These are phyloP conservation scores for Trialeurodes vaporariorum DNA, from an alignment of 1,140 invertebrate species.

Conservation along the genomic window DNA sequence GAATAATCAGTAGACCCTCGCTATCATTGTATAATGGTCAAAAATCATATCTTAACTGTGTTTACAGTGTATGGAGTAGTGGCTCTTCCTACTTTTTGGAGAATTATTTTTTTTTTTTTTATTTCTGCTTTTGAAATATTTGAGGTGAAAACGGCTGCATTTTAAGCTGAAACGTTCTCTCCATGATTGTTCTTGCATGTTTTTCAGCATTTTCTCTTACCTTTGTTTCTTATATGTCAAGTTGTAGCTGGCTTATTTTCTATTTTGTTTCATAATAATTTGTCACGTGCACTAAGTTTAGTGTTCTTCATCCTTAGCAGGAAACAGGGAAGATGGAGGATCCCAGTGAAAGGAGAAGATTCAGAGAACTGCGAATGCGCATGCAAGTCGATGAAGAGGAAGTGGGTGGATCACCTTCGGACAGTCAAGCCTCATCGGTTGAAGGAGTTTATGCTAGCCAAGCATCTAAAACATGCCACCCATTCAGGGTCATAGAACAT, in stretches of 20 bases:
- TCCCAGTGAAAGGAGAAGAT: slow-evolving; percentile 46
- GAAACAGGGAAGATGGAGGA: slow-evolving; percentile 12
- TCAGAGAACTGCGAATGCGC: slow-evolving; percentile 67
- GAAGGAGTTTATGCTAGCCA: slow-evolving; percentile 45
- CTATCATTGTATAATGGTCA: no score
- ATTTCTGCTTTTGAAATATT: no score
- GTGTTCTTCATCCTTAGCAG: slow-evolving; percentile 13
- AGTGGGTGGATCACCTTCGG: slow-evolving; percentile 49
- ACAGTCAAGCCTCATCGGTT: slow-evolving; percentile 62
- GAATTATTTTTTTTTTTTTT: no score
- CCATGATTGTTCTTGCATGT: slow-evolving; percentile 4
- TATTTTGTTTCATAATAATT: neutral
- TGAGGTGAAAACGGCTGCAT: slow-evolving; percentile 14
- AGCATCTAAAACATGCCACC: slow-evolving; percentile 50
- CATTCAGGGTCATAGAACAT: slow-evolving; percentile 71
- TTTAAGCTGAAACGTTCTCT: slow-evolving; percentile 9
- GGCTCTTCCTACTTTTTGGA: no score
- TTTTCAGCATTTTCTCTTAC: no score
- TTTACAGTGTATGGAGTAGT: no score
- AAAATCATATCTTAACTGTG: no score
- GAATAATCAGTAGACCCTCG: no score
- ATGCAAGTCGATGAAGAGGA: slow-evolving; percentile 72
- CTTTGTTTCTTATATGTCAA: no score
- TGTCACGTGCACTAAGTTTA: neutral
- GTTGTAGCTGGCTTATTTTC: no score